Evolutionary conservation across 2,888 invertebrate genomes (phyloP).

Genomic region (Hirtodrosophila duncani): DNA sequence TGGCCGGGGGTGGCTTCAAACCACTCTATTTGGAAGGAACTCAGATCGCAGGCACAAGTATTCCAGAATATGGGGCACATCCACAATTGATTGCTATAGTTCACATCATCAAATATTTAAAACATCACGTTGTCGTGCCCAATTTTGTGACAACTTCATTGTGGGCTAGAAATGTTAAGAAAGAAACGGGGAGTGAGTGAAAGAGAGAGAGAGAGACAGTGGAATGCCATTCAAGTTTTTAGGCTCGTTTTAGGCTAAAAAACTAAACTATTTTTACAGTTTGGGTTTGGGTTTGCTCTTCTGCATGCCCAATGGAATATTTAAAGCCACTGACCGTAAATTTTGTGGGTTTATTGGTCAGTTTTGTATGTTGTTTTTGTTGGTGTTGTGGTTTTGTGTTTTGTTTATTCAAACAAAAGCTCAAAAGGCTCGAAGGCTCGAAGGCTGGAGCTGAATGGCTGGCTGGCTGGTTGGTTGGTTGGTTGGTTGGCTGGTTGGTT

Average conservation of each 20-base stretch:
- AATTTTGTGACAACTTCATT: slow-evolving; percentile 59
- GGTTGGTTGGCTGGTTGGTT: too few relatives aligned
- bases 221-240: slow-evolving; percentile 11
- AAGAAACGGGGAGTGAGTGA: too few relatives aligned
- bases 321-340: slow-evolving; percentile 35
- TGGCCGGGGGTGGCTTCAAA: too few relatives aligned
- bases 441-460: too few relatives aligned
- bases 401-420: slow-evolving; percentile 59
- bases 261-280: too few relatives aligned
- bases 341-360: slow-evolving; percentile 31
- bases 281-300: slow-evolving; percentile 1
- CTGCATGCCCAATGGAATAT: slow-evolving; percentile 35
- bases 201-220: neutral
- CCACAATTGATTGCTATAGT: slow-evolving; percentile 39
- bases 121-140: slow-evolving; percentile 24
- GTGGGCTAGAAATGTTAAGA: too few relatives aligned
- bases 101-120: slow-evolving; percentile 68
- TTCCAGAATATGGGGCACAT: slow-evolving; percentile 8
- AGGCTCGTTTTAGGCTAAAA: slow-evolving; percentile 6
- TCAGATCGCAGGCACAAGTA: too few relatives aligned
- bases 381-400: slow-evolving; percentile 22
- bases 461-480: too few relatives aligned
- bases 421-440: slow-evolving; percentile 26
- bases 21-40: neutral
- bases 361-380: slow-evolving; percentile 28